Evolutionary conservation across 1,140 invertebrate genomes (phyloP).

Genomic region (Meteorus sp.): DNA sequence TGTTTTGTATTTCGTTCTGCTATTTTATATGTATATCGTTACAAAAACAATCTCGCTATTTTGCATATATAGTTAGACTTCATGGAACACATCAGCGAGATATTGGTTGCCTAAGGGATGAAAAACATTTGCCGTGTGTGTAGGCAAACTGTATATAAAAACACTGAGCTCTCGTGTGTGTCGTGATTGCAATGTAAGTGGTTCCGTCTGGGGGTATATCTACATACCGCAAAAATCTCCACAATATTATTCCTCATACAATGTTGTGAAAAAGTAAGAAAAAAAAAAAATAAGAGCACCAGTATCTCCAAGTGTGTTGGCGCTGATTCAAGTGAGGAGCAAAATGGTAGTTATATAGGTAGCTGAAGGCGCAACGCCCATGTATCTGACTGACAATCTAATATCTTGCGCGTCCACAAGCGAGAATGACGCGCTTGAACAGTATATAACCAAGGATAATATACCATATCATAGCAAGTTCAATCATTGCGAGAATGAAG

Average conservation of each 20-base stretch:
- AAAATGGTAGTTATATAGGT: slow-evolving; percentile 43
- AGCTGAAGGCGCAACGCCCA: slow-evolving; percentile 39
- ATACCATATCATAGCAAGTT: too few species aligned
- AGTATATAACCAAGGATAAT: too few species aligned
- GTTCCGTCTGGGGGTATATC: slow-evolving; percentile 29
- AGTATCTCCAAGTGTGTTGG: slow-evolving; percentile 22
- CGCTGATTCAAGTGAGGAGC: slow-evolving; percentile 42
- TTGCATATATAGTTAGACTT: background rate
- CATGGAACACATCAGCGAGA: too few species aligned
- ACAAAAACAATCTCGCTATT: too few species aligned
- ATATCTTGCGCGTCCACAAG: slow-evolving; percentile 32
- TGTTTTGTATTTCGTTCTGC: too few species aligned
- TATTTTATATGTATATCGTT: too few species aligned
- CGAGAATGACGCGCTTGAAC: slow-evolving; percentile 30
- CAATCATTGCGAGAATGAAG: too few species aligned
- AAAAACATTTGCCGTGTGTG: background rate
- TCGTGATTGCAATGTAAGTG: slow-evolving; percentile 30
- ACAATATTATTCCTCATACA: slow-evolving; percentile 26
- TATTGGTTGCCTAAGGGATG: background rate
- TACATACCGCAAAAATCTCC: slow-evolving; percentile 22
- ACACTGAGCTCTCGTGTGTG: slow-evolving; percentile 1
- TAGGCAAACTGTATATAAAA: too few species aligned
- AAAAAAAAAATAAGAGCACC: background rate
- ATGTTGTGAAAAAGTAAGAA: background rate
- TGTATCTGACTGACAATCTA: slow-evolving; percentile 45